A percentile compares a stretch with the other conserved stretches of the same genome.
These are phyloP conservation scores for Ridgeia piscesae DNA, from an alignment of 1,140 invertebrate species.

Conservation along the genomic window DNA sequence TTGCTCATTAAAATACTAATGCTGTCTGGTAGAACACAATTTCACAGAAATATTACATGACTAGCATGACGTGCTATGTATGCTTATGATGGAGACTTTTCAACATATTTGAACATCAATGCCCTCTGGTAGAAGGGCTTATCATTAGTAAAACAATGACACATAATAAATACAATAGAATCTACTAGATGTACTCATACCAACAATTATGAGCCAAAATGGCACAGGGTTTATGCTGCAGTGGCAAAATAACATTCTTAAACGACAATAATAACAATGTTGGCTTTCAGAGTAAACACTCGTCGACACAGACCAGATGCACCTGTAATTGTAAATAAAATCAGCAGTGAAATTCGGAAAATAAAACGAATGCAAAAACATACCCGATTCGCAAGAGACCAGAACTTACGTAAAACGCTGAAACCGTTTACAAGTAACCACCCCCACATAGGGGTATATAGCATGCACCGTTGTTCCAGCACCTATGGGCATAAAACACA, in stretches of 20 bases:
- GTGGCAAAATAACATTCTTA: neutral
- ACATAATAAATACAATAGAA: neutral
- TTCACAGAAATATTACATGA: neutral
- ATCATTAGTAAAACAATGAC: neutral
- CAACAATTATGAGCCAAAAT: neutral
- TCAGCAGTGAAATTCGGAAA: neutral
- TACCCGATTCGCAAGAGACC: neutral
- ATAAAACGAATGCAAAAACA: neutral
- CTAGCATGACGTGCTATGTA: neutral
- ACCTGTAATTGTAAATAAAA: neutral
- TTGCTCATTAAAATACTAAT: neutral
- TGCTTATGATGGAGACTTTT: neutral
- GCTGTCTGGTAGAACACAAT: neutral
- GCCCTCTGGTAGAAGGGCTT: neutral
- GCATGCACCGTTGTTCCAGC: neutral
- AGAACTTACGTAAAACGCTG: neutral
- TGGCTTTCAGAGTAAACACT: neutral
- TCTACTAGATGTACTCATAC: neutral
- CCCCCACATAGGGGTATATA: neutral
- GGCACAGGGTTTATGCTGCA: neutral
- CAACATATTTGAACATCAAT: neutral
- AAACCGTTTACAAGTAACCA: neutral
- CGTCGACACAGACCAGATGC: neutral
- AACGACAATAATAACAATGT: conserved; percentile 2
- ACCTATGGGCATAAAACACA: neutral